A percentile compares a stretch with the other conserved stretches of the same genome.
These are phyloP conservation scores for Drosophila pegasa DNA, from an alignment of 2,888 invertebrate genomes.

Conservation along the genomic window DNA sequence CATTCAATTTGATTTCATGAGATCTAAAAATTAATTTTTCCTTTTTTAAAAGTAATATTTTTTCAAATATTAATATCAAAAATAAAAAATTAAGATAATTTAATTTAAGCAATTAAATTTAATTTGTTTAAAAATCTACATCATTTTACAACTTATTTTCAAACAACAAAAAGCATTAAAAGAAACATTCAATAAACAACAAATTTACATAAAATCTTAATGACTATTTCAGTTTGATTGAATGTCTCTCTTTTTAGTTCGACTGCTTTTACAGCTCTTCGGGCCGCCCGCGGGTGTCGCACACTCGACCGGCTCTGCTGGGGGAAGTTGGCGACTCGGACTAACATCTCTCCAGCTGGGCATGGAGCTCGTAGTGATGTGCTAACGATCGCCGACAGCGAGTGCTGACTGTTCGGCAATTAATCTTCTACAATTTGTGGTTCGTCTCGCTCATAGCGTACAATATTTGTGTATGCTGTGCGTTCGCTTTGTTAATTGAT, in stretches of 20 bases:
- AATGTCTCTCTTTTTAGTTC: constrained; percentile 5
- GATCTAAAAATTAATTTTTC: background rate
- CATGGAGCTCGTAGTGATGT: constrained; percentile 67
- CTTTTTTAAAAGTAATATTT: too few relatives aligned
- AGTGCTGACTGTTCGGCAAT: constrained; percentile 54
- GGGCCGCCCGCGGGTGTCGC: constrained; percentile 12
- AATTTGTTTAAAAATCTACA: background rate
- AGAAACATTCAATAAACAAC: constrained; percentile 4
- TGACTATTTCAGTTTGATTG: constrained; percentile 6
- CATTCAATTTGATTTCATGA: background rate
- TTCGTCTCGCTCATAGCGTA: constrained; percentile 32
- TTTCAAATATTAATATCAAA: too few relatives aligned
- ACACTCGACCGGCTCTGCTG: constrained; percentile 12
- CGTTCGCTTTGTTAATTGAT: constrained; percentile 73
- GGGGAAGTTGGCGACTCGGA: background rate
- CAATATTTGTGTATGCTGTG: constrained; percentile 8
- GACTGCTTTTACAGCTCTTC: background rate
- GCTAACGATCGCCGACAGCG: constrained; percentile 66
- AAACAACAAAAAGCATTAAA: background rate
- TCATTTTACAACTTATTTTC: too few relatives aligned
- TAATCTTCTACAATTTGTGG: constrained; percentile 59
- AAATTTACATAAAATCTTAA: constrained; percentile 27
- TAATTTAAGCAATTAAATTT: background rate
- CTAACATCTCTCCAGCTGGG: constrained; percentile 9
- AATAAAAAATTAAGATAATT: too few relatives aligned